These are phyloP conservation scores for Trichechus manatus DNA, from an alignment of 2,113 vertebrate genomes.

Conservation along the genomic window DNA sequence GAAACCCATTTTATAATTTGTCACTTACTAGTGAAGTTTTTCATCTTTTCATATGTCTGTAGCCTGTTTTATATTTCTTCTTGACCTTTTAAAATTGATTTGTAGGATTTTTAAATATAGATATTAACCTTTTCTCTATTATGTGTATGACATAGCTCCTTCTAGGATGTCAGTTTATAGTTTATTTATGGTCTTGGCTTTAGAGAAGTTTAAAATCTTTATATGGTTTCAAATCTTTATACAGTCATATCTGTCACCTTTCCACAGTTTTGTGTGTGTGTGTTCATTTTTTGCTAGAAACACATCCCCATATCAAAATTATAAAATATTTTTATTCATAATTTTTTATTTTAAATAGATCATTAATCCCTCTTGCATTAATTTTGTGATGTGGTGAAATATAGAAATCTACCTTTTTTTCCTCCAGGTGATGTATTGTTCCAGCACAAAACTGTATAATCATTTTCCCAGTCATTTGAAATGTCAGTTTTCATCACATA, in stretches of 20 bases:
- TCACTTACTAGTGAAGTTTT: not conserved
- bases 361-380: not conserved
- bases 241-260: not conserved
- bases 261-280: not conserved
- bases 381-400: not conserved
- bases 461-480: not conserved
- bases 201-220: not conserved
- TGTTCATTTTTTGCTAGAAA: not conserved
- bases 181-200: constrained; percentile 1
- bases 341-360: not conserved
- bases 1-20: not conserved
- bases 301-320: not conserved
- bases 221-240: not conserved
- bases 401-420: not conserved
- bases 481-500: not conserved
- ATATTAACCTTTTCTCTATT: not conserved
- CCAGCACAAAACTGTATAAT: not conserved
- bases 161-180: not conserved
- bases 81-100: not conserved
- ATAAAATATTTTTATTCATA: not conserved
- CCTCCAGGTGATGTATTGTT: not conserved
- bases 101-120: not conserved
- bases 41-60: not conserved
- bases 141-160: not conserved
- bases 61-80: not conserved